Conservation (phyloP, 2,797 vertebrate species). For the Chloroceryle inda region DNA sequence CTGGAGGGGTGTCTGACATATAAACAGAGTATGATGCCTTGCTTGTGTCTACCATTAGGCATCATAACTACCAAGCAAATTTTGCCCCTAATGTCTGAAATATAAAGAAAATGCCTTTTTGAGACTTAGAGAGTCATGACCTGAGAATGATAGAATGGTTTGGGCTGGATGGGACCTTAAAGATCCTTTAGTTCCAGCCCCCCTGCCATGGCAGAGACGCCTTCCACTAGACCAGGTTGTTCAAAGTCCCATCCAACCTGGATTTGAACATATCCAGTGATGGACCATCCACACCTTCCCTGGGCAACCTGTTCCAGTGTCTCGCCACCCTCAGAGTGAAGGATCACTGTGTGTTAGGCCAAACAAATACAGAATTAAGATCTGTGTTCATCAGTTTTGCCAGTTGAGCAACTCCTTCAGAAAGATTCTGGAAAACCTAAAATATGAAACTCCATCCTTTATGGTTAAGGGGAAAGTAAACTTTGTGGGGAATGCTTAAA, state of each 20-base stretch:
- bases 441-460: neutral
- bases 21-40: neutral
- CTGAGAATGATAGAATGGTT: neutral
- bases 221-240: too few relatives aligned
- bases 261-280: too few relatives aligned
- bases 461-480: neutral
- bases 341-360: neutral
- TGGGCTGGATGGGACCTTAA: too few relatives aligned
- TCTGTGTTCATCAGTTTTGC: neutral
- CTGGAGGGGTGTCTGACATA: accelerated
- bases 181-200: too few relatives aligned
- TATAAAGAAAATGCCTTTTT: neutral
- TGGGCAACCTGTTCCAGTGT: too few relatives aligned
- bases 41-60: neutral
- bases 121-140: neutral
- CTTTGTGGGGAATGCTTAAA: neutral
- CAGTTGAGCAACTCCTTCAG: neutral
- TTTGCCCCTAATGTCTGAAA: neutral
- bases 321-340: too few relatives aligned
- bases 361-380: neutral
- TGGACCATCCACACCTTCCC: too few relatives aligned
- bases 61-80: neutral
- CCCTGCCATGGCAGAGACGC: too few relatives aligned
- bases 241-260: too few relatives aligned
- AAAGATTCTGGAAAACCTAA: neutral